A percentile compares a stretch with the other conserved stretches of the same genome.
Evolutionary conservation across 2,113 vertebrate genomes (phyloP).

Genomic region (Coptodon rendalli): DNA sequence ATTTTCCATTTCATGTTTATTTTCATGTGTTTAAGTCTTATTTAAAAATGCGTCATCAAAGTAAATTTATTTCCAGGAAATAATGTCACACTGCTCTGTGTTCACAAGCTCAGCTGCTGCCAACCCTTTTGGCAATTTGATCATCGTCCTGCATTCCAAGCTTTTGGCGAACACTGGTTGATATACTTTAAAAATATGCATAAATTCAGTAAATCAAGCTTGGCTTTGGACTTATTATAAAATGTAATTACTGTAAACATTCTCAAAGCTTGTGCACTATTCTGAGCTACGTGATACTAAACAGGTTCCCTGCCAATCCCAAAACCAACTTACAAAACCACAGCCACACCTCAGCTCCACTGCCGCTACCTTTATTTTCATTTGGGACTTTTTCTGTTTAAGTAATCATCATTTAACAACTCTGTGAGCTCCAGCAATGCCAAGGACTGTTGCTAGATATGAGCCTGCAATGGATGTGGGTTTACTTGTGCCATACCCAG

Average conservation of each 20-base stretch:
- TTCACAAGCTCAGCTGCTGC: slow-evolving; percentile 17
- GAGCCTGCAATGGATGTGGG: slow-evolving; percentile 24
- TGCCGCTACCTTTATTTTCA: slow-evolving; percentile 17
- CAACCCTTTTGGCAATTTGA: slow-evolving; percentile 6
- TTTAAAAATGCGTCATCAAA: background rate
- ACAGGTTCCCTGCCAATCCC: slow-evolving; percentile 12
- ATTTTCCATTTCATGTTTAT: background rate
- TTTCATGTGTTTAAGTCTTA: background rate
- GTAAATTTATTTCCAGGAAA: background rate
- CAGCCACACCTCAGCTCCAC: slow-evolving; percentile 7
- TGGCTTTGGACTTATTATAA: background rate
- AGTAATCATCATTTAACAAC: slow-evolving; percentile 55
- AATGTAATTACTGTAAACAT: background rate
- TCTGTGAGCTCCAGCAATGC: slow-evolving; percentile 6
- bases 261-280: background rate
- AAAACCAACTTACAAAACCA: slow-evolving; percentile 57
- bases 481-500: slow-evolving; percentile 31
- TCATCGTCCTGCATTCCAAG: slow-evolving; percentile 7
- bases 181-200: background rate
- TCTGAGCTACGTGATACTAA: background rate
- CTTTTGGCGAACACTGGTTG: background rate
- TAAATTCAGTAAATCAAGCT: background rate
- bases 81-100: background rate
- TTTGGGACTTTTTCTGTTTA: slow-evolving; percentile 35
- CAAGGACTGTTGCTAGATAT: slow-evolving; percentile 11